Evolutionary conservation across 2,113 vertebrate species (phyloP).

Genomic region (Antidorcas marsupialis): DNA sequence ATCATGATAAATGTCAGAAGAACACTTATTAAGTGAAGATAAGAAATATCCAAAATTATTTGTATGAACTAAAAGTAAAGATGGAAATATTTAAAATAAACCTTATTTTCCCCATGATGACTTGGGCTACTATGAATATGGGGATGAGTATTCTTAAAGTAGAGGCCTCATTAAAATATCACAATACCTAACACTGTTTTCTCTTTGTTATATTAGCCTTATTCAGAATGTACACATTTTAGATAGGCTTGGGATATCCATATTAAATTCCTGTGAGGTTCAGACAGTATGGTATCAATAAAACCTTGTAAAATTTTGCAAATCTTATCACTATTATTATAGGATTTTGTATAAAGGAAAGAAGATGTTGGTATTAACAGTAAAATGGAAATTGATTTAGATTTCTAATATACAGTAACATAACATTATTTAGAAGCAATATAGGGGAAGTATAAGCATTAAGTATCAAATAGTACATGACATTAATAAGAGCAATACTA

Average conservation of each 20-base stretch:
- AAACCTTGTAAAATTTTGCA: neutral
- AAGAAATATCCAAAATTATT: neutral
- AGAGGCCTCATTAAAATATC: neutral
- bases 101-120: neutral
- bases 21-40: neutral
- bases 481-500: neutral
- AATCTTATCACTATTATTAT: neutral
- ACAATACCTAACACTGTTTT: neutral
- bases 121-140: neutral
- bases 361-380: neutral
- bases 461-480: neutral
- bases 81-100: neutral
- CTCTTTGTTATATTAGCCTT: neutral
- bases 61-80: neutral
- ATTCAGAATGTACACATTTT: neutral
- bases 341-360: neutral
- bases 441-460: neutral
- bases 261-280: neutral
- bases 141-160: neutral
- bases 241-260: neutral
- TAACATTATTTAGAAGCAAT: neutral
- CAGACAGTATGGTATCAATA: neutral
- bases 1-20: neutral
- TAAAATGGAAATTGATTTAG: neutral
- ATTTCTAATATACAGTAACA: neutral